These are phyloP conservation scores for Brachyistius frenatus DNA, from an alignment of 2,113 vertebrate genomes.

Conservation along the genomic window DNA sequence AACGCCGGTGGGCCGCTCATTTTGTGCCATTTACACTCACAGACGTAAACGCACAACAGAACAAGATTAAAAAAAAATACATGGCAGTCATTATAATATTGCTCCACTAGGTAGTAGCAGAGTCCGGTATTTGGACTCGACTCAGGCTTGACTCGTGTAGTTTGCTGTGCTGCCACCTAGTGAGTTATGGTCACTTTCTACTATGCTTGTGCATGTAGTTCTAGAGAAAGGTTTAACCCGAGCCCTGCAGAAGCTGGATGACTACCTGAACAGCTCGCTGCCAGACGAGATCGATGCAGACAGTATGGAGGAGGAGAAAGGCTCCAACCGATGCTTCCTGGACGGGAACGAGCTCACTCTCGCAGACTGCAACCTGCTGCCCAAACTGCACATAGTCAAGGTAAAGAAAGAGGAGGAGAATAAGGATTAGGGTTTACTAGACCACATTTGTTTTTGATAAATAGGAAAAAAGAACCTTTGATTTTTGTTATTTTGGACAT, in stretches of 20 bases:
- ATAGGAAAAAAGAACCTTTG: no score
- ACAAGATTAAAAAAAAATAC: background rate
- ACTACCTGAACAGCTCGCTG: conserved; percentile 90
- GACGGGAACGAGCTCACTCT: conserved; percentile 95
- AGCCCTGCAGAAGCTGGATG: conserved; percentile 92
- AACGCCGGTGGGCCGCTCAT: conserved; percentile 88
- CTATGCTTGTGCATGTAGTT: conserved; percentile 73
- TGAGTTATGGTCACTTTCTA: conserved; percentile 16
- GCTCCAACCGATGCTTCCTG: conserved; percentile 91
- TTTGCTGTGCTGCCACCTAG: conserved; percentile 69
- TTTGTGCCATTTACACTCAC: conserved; percentile 39
- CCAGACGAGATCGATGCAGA: conserved; percentile 93
- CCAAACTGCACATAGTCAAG: conserved; percentile 98
- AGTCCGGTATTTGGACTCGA: conserved; percentile 35
- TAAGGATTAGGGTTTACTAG: no score
- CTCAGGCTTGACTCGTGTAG: background rate
- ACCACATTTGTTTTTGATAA: no score
- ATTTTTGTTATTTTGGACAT: no score
- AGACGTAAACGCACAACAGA: background rate
- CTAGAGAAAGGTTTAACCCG: conserved; percentile 91
- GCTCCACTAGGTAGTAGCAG: conserved; percentile 75
- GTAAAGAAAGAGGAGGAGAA: conserved; percentile 77
- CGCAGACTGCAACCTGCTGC: conserved; percentile 98
- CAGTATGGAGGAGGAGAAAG: conserved; percentile 88
- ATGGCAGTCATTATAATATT: background rate